These are phyloP conservation scores for Xanthorhoe spadicearia DNA, from an alignment of 2,888 invertebrate species.

Conservation along the genomic window DNA sequence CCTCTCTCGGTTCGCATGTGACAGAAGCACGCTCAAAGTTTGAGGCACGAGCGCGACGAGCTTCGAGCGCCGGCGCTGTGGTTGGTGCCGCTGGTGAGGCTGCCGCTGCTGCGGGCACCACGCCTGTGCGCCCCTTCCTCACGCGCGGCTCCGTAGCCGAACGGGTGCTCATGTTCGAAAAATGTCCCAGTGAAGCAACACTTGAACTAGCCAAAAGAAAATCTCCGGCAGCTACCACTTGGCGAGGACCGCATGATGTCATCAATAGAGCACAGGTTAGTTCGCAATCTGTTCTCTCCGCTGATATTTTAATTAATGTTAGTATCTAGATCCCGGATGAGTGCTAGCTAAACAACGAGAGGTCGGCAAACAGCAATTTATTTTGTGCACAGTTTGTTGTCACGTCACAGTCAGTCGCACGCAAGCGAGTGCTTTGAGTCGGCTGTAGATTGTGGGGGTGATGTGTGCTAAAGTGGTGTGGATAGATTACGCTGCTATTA, in stretches of 20 bases:
- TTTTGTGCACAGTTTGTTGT: slow-evolving; percentile 38
- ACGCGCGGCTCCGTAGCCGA: slow-evolving; percentile 96
- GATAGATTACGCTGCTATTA: slow-evolving; percentile 47
- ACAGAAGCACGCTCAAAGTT: slow-evolving; percentile 81
- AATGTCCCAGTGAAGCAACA: slow-evolving; percentile 92
- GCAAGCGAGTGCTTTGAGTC: slow-evolving; percentile 19
- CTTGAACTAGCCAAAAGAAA: slow-evolving; percentile 87
- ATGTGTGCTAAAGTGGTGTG: slow-evolving; percentile 32
- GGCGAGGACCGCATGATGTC: slow-evolving; percentile 84
- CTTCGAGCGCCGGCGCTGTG: slow-evolving; percentile 74
- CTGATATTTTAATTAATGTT: slow-evolving; percentile 17
- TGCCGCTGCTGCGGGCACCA: slow-evolving; percentile 62
- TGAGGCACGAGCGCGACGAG: slow-evolving; percentile 79
- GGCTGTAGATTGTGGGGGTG: slow-evolving; percentile 21
- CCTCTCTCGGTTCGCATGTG: slow-evolving; percentile 79
- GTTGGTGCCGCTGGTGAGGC: slow-evolving; percentile 79
- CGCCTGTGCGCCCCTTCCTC: slow-evolving; percentile 92
- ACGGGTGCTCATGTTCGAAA: slow-evolving; percentile 94
- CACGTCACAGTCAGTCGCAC: slow-evolving; percentile 28
- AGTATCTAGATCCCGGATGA: slow-evolving; percentile 24
- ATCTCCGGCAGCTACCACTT: slow-evolving; percentile 80
- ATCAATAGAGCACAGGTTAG: slow-evolving; percentile 83
- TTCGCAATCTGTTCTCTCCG: slow-evolving; percentile 11
- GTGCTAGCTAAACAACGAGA: slow-evolving; percentile 35
- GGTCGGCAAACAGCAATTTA: slow-evolving; percentile 40